Evolutionary conservation across 2,113 vertebrate species (phyloP).

Genomic region (Psilopogon haemacephalus): DNA sequence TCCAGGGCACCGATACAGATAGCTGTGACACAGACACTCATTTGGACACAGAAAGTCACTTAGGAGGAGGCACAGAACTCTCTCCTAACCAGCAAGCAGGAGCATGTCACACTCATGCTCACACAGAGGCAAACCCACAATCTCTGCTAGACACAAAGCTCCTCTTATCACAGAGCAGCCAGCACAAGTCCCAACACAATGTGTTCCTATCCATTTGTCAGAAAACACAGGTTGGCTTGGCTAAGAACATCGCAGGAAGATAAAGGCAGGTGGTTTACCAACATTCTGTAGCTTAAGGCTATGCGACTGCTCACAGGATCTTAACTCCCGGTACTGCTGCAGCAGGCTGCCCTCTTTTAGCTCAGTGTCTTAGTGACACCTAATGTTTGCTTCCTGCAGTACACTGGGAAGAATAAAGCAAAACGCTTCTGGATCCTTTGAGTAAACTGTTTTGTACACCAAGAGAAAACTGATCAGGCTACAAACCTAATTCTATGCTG

Average conservation of each 20-base stretch:
- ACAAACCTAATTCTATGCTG: not conserved
- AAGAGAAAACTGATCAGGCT: not conserved
- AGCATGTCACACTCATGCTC: not conserved
- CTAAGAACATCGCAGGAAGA: not conserved
- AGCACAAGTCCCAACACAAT: not conserved
- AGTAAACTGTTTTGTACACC: not conserved
- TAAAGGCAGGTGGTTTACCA: not conserved
- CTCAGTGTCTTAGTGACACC: slow-evolving; percentile 68
- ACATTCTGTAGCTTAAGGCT: not conserved
- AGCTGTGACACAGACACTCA: not conserved
- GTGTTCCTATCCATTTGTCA: not conserved
- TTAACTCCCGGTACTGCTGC: not conserved
- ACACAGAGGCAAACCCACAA: too few relatives aligned
- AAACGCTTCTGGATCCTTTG: not conserved
- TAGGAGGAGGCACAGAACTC: not conserved
- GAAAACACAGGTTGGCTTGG: rapidly evolving
- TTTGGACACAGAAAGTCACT: not conserved
- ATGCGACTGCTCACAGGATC: rapidly evolving
- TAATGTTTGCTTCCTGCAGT: slow-evolving; percentile 49
- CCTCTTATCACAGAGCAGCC: rapidly evolving
- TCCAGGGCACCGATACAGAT: not conserved
- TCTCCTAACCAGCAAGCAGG: not conserved
- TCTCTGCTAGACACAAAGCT: not conserved
- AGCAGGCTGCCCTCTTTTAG: not conserved
- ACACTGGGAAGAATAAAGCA: not conserved